phyloP scores from a whole-genome alignment of 64 coral and sea anemone species.

The Catalaphyllia jardinei region DNA sequence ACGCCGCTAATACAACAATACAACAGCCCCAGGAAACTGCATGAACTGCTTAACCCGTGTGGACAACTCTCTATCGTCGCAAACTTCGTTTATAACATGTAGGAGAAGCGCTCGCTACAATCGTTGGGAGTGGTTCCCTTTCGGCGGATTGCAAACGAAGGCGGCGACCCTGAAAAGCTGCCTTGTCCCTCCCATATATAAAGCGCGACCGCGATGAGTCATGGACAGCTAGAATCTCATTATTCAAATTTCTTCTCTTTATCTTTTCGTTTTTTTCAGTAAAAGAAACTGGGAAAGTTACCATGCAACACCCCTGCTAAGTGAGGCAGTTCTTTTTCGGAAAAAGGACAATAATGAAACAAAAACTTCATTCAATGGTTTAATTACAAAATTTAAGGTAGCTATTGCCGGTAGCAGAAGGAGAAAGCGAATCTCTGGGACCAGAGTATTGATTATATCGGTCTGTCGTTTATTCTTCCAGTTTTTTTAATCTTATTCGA shows the following conservation, averaged over 20 bases:
- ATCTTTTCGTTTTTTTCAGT: background rate
- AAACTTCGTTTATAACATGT: slow-evolving; percentile 36
- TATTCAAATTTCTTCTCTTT: background rate
- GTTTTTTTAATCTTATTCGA: no score
- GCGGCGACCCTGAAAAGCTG: slow-evolving; percentile 27
- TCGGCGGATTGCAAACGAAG: slow-evolving; percentile 63
- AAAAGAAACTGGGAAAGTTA: background rate
- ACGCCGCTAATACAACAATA: slow-evolving; percentile 52
- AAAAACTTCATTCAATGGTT: no score
- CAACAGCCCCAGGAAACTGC: slow-evolving; percentile 40
- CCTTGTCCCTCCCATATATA: slow-evolving; percentile 33
- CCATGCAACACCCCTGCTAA: no score
- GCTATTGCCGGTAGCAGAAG: no score
- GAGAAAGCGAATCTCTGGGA: no score
- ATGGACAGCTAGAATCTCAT: slow-evolving; percentile 20
- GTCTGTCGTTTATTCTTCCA: no score
- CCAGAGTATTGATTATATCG: no score
- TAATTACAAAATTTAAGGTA: no score
- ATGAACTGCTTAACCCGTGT: slow-evolving; percentile 47
- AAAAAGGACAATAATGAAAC: no score
- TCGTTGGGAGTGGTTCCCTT: slow-evolving; percentile 74
- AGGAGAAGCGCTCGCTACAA: slow-evolving; percentile 38
- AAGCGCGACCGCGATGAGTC: slow-evolving; percentile 13
- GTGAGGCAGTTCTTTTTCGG: no score
- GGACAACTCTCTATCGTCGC: slow-evolving; percentile 39